phyloP scores from a whole-genome alignment of 1,140 invertebrate species.

The Neodiprion virginianus region DNA sequence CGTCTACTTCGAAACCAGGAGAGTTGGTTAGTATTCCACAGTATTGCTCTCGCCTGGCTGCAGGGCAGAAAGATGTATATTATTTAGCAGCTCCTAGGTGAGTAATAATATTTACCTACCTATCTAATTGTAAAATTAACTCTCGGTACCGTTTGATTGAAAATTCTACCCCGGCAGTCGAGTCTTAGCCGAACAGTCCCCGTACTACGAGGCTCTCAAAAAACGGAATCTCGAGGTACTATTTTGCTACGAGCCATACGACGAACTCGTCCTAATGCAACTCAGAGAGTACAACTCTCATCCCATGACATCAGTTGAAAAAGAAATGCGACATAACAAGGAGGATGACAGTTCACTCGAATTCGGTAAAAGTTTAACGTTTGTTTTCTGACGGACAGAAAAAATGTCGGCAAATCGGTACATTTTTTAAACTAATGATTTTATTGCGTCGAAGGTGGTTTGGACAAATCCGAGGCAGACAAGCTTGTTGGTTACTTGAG shows the following conservation, averaged over 20 bases:
- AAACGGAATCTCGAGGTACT: constrained; percentile 89
- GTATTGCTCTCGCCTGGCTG: constrained; percentile 77
- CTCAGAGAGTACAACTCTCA: constrained; percentile 83
- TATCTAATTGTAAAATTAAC: constrained; percentile 6
- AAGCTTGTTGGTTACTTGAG: constrained; percentile 82
- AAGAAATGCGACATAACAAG: constrained; percentile 85
- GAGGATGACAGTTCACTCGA: constrained; percentile 67
- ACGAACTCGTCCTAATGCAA: constrained; percentile 94
- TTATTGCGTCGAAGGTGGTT: constrained; percentile 68
- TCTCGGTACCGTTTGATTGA: constrained; percentile 9
- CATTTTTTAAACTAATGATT: constrained; percentile 23
- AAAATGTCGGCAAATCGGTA: constrained; percentile 34
- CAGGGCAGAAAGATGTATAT: constrained; percentile 87
- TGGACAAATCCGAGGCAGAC: constrained; percentile 77
- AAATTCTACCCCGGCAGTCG: constrained; percentile 69
- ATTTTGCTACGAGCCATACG: constrained; percentile 95
- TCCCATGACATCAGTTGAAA: constrained; percentile 89
- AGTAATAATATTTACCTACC: constrained; percentile 19
- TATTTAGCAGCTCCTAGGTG: constrained; percentile 93
- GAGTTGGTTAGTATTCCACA: constrained; percentile 83
- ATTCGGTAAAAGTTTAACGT: constrained; percentile 46
- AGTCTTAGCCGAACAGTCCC: constrained; percentile 87
- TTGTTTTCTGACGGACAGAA: constrained; percentile 31
- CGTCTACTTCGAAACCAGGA: constrained; percentile 78
- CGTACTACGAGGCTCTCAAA: constrained; percentile 93